These are phyloP conservation scores for Urocyon cinereoargenteus DNA, from an alignment of 2,797 vertebrate species.

Conservation along the genomic window DNA sequence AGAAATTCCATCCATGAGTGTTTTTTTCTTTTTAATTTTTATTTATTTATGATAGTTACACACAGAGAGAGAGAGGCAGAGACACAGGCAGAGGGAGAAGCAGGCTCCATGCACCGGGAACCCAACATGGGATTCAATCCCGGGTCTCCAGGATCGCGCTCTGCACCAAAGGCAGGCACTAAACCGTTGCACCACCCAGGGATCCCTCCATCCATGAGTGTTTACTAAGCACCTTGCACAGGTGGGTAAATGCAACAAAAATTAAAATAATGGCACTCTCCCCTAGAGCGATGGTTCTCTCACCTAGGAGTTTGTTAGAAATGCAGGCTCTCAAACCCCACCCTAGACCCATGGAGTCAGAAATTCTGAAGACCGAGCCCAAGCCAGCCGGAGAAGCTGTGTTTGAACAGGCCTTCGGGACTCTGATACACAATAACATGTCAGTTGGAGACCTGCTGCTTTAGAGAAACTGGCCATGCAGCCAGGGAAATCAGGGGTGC, in stretches of 20 bases:
- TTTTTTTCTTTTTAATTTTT: too few relatives aligned
- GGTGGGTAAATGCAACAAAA: background rate
- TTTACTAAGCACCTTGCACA: background rate
- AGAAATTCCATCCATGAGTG: background rate
- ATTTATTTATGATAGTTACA: too few relatives aligned
- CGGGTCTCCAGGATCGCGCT: too few relatives aligned
- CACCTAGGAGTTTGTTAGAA: background rate
- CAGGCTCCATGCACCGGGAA: too few relatives aligned
- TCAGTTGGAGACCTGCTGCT: background rate
- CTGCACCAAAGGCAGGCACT: too few relatives aligned
- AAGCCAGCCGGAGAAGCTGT: background rate
- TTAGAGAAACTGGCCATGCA: background rate
- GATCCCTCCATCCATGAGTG: background rate
- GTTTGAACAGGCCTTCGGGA: background rate
- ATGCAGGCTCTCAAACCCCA: background rate
- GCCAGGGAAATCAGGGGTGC: background rate
- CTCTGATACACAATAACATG: background rate
- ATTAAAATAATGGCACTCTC: background rate
- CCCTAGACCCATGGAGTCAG: background rate
- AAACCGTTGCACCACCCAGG: too few relatives aligned
- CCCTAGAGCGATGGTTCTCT: background rate
- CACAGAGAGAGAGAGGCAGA: too few relatives aligned
- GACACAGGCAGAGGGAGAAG: too few relatives aligned
- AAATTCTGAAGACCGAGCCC: background rate
- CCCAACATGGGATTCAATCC: too few relatives aligned